Evolutionary conservation across 2,888 invertebrate genomes (phyloP).

Genomic region (Myopa testacea): DNA sequence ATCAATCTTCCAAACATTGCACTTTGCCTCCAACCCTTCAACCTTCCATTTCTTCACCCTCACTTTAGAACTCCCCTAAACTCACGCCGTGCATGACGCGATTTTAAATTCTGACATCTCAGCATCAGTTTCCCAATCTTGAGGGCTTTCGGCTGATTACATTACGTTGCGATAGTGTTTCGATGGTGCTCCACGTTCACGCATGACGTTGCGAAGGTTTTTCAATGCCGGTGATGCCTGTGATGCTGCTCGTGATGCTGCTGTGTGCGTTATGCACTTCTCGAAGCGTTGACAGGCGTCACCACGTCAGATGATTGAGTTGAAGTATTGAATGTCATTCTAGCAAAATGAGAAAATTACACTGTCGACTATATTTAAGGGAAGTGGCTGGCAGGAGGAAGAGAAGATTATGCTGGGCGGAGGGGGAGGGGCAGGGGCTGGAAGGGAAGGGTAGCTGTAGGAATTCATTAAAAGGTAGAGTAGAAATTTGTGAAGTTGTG

Average conservation of each 20-base stretch:
- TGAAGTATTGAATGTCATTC: slow-evolving; percentile 25
- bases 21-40: not conserved
- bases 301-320: slow-evolving; percentile 13
- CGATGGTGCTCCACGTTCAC: not conserved
- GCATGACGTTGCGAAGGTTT: not conserved
- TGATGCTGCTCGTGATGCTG: too few relatives aligned
- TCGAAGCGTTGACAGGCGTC: slow-evolving; percentile 18
- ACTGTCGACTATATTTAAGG: too few relatives aligned
- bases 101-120: slow-evolving; percentile 28
- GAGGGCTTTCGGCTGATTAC: slow-evolving; percentile 7
- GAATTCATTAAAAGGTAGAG: too few relatives aligned
- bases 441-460: too few relatives aligned
- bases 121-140: slow-evolving; percentile 31
- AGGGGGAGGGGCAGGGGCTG: not conserved
- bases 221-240: too few relatives aligned
- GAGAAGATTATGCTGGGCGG: too few relatives aligned
- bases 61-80: not conserved
- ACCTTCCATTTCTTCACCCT: not conserved
- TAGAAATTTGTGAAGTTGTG: too few relatives aligned
- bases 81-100: slow-evolving; percentile 19
- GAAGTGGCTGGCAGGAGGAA: too few relatives aligned
- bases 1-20: too few relatives aligned
- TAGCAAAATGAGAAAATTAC: slow-evolving; percentile 19
- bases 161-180: not conserved
- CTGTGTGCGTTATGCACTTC: not conserved